A percentile compares a stretch with the other conserved stretches of the same genome.
Conservation (phyloP, 2,888 invertebrate species). For the Aspidapion aeneum region DNA sequence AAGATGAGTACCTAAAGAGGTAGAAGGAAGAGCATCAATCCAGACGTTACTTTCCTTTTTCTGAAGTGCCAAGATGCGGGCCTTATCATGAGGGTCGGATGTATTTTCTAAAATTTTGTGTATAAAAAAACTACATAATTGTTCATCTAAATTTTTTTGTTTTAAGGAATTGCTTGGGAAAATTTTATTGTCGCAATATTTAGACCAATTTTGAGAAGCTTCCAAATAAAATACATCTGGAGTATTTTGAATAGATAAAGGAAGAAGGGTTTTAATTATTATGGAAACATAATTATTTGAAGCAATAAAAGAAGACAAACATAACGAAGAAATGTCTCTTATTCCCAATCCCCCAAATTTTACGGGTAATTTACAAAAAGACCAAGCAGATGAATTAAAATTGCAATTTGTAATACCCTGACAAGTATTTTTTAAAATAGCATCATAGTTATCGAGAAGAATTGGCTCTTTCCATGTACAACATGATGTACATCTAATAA, state of each 20-base stretch:
- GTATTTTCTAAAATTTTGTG: background rate
- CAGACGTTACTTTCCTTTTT: background rate
- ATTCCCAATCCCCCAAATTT: background rate
- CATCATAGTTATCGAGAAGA: background rate
- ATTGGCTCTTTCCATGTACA: background rate
- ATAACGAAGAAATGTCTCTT: background rate
- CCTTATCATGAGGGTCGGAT: background rate
- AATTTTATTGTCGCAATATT: background rate
- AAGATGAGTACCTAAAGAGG: too few species aligned
- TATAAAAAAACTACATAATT: background rate
- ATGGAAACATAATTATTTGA: background rate
- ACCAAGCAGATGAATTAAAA: background rate
- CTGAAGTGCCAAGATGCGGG: background rate
- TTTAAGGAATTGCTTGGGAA: background rate
- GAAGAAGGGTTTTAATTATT: background rate
- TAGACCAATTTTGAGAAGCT: background rate
- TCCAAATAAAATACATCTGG: background rate
- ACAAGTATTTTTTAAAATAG: background rate
- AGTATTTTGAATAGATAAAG: background rate
- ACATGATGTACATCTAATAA: background rate
- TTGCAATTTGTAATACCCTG: background rate
- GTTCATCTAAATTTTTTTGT: background rate
- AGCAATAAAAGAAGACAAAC: background rate
- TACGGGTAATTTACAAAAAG: background rate
- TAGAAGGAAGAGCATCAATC: background rate